These are phyloP conservation scores for Scomberomorus guttatus DNA, from an alignment of 2,797 vertebrate species.

Conservation along the genomic window DNA sequence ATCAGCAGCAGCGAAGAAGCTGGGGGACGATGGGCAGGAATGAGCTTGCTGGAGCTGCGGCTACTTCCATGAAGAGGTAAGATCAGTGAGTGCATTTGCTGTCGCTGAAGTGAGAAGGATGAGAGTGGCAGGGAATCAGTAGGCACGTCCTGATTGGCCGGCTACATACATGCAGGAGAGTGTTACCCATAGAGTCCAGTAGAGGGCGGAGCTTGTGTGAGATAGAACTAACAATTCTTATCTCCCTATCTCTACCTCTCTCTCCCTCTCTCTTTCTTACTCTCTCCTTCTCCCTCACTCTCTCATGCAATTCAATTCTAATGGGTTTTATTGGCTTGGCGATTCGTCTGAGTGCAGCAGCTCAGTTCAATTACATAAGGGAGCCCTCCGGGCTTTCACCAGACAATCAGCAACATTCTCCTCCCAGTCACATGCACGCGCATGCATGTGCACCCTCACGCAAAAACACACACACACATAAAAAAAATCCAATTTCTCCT, in stretches of 20 bases:
- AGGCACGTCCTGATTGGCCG: too few relatives aligned
- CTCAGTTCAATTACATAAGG: slow-evolving; percentile 80
- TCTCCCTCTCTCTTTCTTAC: slow-evolving; percentile 21
- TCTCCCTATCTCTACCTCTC: slow-evolving; percentile 34
- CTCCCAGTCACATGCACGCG: slow-evolving; percentile 34
- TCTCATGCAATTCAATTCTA: slow-evolving; percentile 77
- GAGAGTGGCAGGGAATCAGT: too few relatives aligned
- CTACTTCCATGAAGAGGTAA: too few relatives aligned
- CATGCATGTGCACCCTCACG: slow-evolving; percentile 25
- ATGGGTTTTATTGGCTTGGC: slow-evolving; percentile 82
- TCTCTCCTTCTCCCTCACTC: slow-evolving; percentile 44
- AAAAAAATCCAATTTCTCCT: slow-evolving; percentile 66
- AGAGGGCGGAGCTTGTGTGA: too few relatives aligned
- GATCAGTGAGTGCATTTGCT: too few relatives aligned
- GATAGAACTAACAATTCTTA: slow-evolving; percentile 27
- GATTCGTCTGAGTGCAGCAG: slow-evolving; percentile 78
- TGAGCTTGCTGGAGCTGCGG: too few relatives aligned
- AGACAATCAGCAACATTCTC: slow-evolving; percentile 71
- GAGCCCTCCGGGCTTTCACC: slow-evolving; percentile 68
- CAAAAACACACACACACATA: slow-evolving; percentile 29
- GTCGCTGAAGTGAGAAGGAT: too few relatives aligned
- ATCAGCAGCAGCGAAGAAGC: too few relatives aligned
- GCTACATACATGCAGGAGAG: too few relatives aligned
- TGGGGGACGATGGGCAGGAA: too few relatives aligned
- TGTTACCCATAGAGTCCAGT: too few relatives aligned